Evolutionary conservation across 2,113 vertebrate genomes (phyloP).

Genomic region (Sceloporus tristichus): DNA sequence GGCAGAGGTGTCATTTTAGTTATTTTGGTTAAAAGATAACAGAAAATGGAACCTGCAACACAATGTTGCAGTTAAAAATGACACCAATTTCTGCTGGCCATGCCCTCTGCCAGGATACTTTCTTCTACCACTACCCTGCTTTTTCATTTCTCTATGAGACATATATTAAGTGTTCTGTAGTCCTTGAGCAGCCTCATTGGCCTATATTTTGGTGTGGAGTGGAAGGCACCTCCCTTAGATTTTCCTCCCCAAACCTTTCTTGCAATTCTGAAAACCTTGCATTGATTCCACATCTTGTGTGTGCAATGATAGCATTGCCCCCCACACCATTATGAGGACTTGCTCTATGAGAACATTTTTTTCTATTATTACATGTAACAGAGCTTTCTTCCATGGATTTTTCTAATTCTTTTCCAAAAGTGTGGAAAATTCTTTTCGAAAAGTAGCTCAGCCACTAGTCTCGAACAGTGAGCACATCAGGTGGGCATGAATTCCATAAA

Average conservation of each 20-base stretch:
- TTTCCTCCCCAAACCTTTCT: not conserved
- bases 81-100: not conserved
- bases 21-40: constrained; percentile 5
- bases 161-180: not conserved
- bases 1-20: not conserved
- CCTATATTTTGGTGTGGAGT: not conserved
- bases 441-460: too few species aligned
- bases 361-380: not conserved
- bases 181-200: not conserved
- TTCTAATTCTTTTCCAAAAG: not conserved
- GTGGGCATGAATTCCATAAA: not conserved
- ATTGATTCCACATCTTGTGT: not conserved
- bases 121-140: not conserved
- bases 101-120: not conserved
- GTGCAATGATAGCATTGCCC: not conserved
- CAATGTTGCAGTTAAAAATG: not conserved
- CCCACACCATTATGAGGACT: not conserved
- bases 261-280: not conserved
- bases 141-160: not conserved
- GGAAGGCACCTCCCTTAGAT: not conserved
- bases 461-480: not conserved
- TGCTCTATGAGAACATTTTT: not conserved
- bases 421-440: too few species aligned
- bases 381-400: not conserved
- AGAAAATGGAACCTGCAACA: not conserved